Conservation (phyloP, 2,113 vertebrate genomes). For the Recurvirostra avosetta region DNA sequence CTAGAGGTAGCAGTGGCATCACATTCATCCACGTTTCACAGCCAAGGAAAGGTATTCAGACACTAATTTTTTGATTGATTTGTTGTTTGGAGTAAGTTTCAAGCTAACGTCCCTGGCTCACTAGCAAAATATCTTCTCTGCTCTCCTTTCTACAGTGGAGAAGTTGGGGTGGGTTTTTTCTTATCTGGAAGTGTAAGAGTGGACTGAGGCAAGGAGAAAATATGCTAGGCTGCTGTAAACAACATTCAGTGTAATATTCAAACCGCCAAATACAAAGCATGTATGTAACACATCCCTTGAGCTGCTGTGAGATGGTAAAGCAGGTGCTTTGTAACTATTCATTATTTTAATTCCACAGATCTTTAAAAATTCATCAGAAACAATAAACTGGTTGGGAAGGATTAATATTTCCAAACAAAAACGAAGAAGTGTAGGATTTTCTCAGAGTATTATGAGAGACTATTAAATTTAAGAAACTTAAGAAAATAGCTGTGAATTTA, state of each 20-base stretch:
- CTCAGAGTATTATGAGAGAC: background rate
- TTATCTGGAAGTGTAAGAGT: background rate
- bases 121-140: background rate
- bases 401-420: background rate
- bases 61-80: background rate
- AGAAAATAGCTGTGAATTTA: background rate
- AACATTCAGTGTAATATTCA: background rate
- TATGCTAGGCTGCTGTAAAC: background rate
- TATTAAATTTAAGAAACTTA: background rate
- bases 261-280: background rate
- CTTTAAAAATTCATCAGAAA: background rate
- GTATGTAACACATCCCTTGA: background rate
- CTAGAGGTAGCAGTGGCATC: background rate
- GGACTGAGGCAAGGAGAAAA: background rate
- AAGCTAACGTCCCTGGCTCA: background rate
- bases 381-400: background rate
- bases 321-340: background rate
- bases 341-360: background rate
- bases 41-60: background rate
- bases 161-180: background rate
- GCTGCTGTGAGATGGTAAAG: background rate
- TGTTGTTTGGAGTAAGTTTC: background rate
- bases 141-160: background rate
- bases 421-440: background rate
- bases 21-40: background rate